Base-by-base conservation (phyloP, 1,140 invertebrate genomes). In the Drepana arcuata region DNA sequence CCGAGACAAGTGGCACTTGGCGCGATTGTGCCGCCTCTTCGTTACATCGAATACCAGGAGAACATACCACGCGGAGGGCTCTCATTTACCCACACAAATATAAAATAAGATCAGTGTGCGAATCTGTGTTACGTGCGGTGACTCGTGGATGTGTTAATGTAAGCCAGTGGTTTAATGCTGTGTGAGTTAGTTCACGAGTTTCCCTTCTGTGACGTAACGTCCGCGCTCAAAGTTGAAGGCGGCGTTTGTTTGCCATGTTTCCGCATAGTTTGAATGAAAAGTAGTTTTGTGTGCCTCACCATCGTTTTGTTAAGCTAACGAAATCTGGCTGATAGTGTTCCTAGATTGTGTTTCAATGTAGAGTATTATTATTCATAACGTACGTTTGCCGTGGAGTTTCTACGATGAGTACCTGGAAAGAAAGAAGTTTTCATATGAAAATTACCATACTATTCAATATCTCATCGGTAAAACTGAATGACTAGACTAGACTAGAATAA, bases 21-120 rank as follows among this genome's bases (percentile, higher is more conserved):
- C 38, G 40, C 36, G 40, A 50, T 55, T 53, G 51, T 39, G 48
- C 51, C 47, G 50, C 48, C 51, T 54, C 62, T 66, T 51, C 45
- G 64, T 74, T 69, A 71, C 73, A 72, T 43, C 47, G 40, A 34
- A 44, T 71, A 74, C 62, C 46, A 72, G 59, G 59, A 34, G 38
- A 48, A 28, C 53, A 67, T 52, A 50, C 30, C 6, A 15, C 9
- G 18, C 27, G 30, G 39, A 46, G 58, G 50, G 53, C 41, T 48
- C 34, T 41, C 36, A 27, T 26, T 18, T 24, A 55, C 40, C 21
- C 48, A 47, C 48, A 49, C 48, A n/a, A 21, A 30, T 37, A 34
- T 44, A 33, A 26, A 41, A 34, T 31, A 12, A 41, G 29, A 41
- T 44, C 42, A 16, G 26, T 46, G 45, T 60, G 41, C 26, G 40